Evolutionary conservation across 2,113 vertebrate genomes (phyloP).

Genomic region (Larimichthys crocea): DNA sequence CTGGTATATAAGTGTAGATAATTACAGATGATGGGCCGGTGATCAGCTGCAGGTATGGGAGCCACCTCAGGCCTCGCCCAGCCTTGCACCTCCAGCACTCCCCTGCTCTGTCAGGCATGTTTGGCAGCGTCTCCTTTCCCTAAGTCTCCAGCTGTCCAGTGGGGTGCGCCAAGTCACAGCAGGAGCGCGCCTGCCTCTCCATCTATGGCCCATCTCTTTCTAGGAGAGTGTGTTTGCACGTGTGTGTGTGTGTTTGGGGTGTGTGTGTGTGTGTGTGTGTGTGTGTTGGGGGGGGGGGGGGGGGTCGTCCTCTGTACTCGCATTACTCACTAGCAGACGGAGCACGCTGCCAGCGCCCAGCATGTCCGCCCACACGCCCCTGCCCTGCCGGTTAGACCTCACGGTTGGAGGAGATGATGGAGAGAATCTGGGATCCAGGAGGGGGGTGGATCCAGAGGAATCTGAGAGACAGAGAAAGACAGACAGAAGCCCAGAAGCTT

Average conservation of each 20-base stretch:
- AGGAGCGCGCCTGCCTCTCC: slow-evolving; percentile 91
- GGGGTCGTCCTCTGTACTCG: slow-evolving; percentile 63
- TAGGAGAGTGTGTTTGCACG: slow-evolving; percentile 41
- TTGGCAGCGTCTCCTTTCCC: slow-evolving; percentile 89
- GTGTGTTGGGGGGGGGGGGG: slow-evolving; percentile 17
- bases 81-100: slow-evolving; percentile 76
- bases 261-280: background rate
- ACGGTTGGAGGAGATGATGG: slow-evolving; percentile 84
- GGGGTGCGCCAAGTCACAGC: slow-evolving; percentile 97
- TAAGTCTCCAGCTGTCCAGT: slow-evolving; percentile 94
- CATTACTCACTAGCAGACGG: slow-evolving; percentile 89
- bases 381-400: slow-evolving; percentile 85
- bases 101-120: slow-evolving; percentile 85
- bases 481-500: slow-evolving; percentile 70
- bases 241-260: slow-evolving; percentile 20
- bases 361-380: slow-evolving; percentile 85
- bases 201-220: slow-evolving; percentile 82
- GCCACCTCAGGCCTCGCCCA: slow-evolving; percentile 77
- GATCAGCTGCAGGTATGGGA: slow-evolving; percentile 87
- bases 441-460: slow-evolving; percentile 83
- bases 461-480: slow-evolving; percentile 73
- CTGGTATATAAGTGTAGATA: slow-evolving; percentile 80
- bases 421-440: slow-evolving; percentile 88
- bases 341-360: slow-evolving; percentile 89
- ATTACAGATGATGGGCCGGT: slow-evolving; percentile 84